Evolutionary conservation across 1,140 invertebrate genomes (phyloP), one percentile per base, ranked within the genome.

Genomic region (Copidosoma floridanum): DNA sequence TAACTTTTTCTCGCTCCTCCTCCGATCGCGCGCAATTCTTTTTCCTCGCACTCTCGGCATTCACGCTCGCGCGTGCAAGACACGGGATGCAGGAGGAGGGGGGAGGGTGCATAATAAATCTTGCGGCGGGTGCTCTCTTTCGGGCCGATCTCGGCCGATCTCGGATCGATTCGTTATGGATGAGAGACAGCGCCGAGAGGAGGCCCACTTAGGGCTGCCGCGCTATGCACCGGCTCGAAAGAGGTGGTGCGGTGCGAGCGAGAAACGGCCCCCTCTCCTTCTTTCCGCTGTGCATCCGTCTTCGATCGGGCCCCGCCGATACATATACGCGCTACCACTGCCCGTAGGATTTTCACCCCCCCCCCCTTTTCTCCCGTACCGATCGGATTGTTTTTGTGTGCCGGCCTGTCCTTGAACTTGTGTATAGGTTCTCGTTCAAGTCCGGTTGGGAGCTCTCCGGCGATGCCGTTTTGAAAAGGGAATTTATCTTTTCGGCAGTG

Each of bases 101-200:
- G 14, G 16, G 40, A n/a, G 12, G n/a, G 40, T 16, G 40, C 40
- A n/a, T 37, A 37, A 70, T 70, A 70, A 70, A 70, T 70, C 68
- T 68, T 16, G 46, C 61, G 57, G 58, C 63, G 16, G 41, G 29
- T 37, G 29, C 29, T 12, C 29, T 32, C 18, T 35, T 50, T 16
- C 12, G n/a, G 50, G 52, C 52, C 61, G 65, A 71, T 69, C 69
- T 63, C 68, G 61, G 61, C 66, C 61, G 69, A 72, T 72, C 52
- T 61, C 65, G 54, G 63, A 72, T 72, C 71, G 65, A 71, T 68
- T 71, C 68, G 68, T 71, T 69, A 69, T 72, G 67, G 66, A 69
- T 68, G 71, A 70, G 66, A 61, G 64, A 69, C 64, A 65, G 38
- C 11, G 32, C 10, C 23, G 3, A 24, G 52, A 16, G 38, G 61